Evolutionary conservation across 2,888 invertebrate genomes (phyloP), one percentile per base, ranked within the genome.

Genomic region (Blastobasis adustella): DNA sequence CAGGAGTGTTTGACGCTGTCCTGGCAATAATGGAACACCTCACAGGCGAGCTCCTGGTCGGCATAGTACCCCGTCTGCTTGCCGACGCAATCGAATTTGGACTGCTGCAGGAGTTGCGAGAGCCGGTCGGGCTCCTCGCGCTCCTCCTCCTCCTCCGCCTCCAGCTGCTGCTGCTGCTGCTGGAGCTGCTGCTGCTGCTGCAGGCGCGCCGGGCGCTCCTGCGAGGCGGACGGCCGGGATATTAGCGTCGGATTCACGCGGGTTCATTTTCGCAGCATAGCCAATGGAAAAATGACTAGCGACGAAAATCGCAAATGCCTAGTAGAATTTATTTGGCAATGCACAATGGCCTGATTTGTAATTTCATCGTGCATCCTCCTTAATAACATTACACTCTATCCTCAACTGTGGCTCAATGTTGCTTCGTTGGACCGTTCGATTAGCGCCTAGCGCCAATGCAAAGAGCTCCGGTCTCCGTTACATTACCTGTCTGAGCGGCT

Each of bases 1-100:
- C 97, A 97, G 3, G 96, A 96, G 79, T 97, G 96, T 69, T 93
- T 94, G 43, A 94, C 94, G 64, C 93, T 95, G 63, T 96, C 96
- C 73, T 96, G 96, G 73, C 97, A 97, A 79, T 97, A 97, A 74
- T 97, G 97, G 91, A 97, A 97, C 43, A 97, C 96, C 81, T 97
- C 96, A 71, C 97, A 97, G 66, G 92, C 92, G 37, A 97, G 90
- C 46, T 94, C 94, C 67, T 96, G 95, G 70, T 97, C 97, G 37
- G 97, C 97, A 73, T 97, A 97, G 83, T 97, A 97, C 6, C 97
- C 97, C 8, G 95, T 94, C 71, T 94, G 94, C 71, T 93, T 94
- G 66, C 91, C 91, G 43, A 90, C 90, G 76, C 97, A 97, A 69
- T 92, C 91, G 79, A 97, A 97, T 75, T 94, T 94, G 55, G 96